Percentiles rank a stretch among this genome's conserved stretches.
phyloP scores from a whole-genome alignment of 2,113 vertebrate species.

The Eupsittula cactorum region DNA sequence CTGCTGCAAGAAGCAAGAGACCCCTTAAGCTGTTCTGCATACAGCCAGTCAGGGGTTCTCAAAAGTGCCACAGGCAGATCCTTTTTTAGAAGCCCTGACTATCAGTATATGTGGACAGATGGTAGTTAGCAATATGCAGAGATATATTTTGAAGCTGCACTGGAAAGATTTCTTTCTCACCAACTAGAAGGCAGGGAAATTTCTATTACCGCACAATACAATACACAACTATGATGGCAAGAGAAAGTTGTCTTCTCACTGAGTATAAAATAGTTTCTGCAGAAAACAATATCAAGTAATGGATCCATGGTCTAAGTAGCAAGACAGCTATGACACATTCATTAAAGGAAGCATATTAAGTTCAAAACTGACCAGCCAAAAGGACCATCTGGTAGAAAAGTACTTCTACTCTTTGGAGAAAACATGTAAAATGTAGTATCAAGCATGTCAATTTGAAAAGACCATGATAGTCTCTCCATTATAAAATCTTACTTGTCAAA shows the following conservation, averaged over 20 bases:
- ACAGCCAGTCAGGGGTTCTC: fast-evolving
- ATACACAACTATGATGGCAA: background rate
- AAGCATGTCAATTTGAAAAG: background rate
- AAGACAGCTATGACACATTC: background rate
- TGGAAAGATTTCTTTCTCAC: background rate
- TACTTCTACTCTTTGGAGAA: background rate
- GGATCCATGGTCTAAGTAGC: background rate
- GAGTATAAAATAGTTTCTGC: background rate
- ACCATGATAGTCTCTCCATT: background rate
- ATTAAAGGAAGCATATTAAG: background rate
- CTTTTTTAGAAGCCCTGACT: background rate
- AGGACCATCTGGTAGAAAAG: background rate
- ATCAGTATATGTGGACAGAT: background rate
- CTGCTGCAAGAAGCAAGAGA: background rate
- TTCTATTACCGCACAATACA: fast-evolving
- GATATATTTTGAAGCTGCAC: background rate
- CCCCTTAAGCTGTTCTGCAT: background rate
- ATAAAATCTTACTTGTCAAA: background rate
- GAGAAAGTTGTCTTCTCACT: background rate
- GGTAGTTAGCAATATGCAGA: background rate
- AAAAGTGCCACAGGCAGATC: background rate
- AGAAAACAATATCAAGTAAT: background rate
- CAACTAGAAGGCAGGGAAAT: background rate
- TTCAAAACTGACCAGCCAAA: background rate
- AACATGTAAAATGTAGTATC: background rate